These are phyloP conservation scores for Lepidocolaptes lacrymiger DNA, from an alignment of 2,797 vertebrate species.

Conservation along the genomic window DNA sequence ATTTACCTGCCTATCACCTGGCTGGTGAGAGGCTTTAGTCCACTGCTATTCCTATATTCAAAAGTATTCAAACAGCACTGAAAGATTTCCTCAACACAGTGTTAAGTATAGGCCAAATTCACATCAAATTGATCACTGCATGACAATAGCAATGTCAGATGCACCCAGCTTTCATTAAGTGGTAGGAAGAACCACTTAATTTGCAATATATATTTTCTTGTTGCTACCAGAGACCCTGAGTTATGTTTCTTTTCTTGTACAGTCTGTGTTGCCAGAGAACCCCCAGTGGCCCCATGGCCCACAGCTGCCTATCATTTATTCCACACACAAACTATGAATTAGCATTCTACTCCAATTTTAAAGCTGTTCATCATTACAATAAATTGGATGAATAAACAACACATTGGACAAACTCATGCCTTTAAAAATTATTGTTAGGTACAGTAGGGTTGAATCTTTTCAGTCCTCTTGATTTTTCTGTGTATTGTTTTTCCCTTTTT, in stretches of 20 bases:
- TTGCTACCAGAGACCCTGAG: neutral
- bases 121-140: neutral
- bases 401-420: constrained; percentile 19
- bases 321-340: constrained; percentile 42
- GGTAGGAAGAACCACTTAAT: constrained; percentile 6
- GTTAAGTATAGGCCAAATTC: neutral
- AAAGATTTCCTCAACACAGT: neutral
- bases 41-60: neutral
- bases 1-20: neutral
- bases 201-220: constrained; percentile 31
- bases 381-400: constrained; percentile 52
- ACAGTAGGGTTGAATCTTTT: neutral
- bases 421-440: constrained; percentile 61
- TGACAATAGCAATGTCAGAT: neutral
- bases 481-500: constrained; percentile 20
- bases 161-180: neutral
- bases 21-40: neutral
- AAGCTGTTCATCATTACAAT: constrained; percentile 60
- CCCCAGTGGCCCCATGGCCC: neutral
- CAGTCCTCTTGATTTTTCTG: neutral
- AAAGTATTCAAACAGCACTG: neutral
- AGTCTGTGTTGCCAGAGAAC: neutral
- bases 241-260: neutral
- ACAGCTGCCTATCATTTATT: constrained; percentile 61
- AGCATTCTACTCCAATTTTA: constrained; percentile 43